Conservation (phyloP, 1,140 invertebrate species). For the Philaenus spumarius region DNA sequence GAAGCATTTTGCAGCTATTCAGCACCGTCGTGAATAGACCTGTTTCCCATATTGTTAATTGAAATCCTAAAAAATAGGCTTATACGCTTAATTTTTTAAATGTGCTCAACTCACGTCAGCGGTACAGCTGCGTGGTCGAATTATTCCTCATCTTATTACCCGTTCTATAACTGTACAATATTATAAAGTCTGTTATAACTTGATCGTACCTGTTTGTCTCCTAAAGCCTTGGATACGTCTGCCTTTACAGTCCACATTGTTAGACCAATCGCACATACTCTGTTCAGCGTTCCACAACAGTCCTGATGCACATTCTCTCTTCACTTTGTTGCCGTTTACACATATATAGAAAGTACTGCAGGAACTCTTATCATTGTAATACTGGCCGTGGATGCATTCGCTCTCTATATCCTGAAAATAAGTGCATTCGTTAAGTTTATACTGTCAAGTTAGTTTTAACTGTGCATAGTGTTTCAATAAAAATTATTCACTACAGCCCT, state of each 20-base stretch:
- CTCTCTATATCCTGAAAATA: background rate
- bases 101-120: too few species aligned
- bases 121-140: too few species aligned
- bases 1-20: too few species aligned
- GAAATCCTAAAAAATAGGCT: too few species aligned
- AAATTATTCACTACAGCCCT: too few species aligned
- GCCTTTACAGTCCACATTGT: slow-evolving; percentile 40
- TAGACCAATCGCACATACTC: slow-evolving; percentile 62
- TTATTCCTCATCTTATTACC: background rate
- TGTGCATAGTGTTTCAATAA: too few species aligned
- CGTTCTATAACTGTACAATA: slow-evolving; percentile 3
- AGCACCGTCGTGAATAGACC: too few species aligned
- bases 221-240: background rate
- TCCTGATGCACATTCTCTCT: slow-evolving; percentile 60
- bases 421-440: too few species aligned
- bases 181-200: background rate
- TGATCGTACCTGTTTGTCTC: slow-evolving; percentile 5
- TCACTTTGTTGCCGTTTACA: slow-evolving; percentile 54
- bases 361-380: slow-evolving; percentile 47
- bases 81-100: too few species aligned
- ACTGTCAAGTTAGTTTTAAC: too few species aligned
- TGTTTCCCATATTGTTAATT: too few species aligned
- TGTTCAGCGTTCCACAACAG: slow-evolving; percentile 56
- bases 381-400: slow-evolving; percentile 43
- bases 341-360: slow-evolving; percentile 64